Conservation (phyloP, 2,113 vertebrate genomes). For the Saguinus imperator region DNA sequence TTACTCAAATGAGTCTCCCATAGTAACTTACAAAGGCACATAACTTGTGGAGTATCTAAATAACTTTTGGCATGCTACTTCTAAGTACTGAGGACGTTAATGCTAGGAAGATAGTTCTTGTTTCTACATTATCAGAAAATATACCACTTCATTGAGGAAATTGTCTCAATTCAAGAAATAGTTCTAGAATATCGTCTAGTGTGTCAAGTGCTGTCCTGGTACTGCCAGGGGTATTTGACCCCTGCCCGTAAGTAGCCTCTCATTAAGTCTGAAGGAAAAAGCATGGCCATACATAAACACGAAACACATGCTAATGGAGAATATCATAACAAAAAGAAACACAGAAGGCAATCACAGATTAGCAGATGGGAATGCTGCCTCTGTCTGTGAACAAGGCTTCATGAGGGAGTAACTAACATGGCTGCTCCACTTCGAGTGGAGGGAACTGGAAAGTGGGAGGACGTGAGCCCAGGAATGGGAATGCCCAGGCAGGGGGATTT, state of each 20-base stretch:
- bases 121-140: not conserved
- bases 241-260: not conserved
- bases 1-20: not conserved
- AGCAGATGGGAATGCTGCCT: not conserved
- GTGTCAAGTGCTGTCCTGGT: not conserved
- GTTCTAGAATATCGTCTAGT: not conserved
- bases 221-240: too few species aligned
- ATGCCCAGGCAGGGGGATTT: not conserved
- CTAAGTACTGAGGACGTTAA: not conserved
- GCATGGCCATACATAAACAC: not conserved
- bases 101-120: not conserved
- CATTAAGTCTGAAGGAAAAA: not conserved
- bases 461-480: not conserved
- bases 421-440: not conserved
- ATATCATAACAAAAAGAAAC: too few species aligned
- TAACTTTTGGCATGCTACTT: not conserved
- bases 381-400: not conserved
- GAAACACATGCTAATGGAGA: too few species aligned
- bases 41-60: not conserved
- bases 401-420: not conserved
- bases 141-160: not conserved
- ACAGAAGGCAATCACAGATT: accelerated
- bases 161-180: not conserved
- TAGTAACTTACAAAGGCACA: not conserved
- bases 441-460: not conserved